phyloP scores from a whole-genome alignment of 1,140 invertebrate genomes.

The Drosophila leontia region DNA sequence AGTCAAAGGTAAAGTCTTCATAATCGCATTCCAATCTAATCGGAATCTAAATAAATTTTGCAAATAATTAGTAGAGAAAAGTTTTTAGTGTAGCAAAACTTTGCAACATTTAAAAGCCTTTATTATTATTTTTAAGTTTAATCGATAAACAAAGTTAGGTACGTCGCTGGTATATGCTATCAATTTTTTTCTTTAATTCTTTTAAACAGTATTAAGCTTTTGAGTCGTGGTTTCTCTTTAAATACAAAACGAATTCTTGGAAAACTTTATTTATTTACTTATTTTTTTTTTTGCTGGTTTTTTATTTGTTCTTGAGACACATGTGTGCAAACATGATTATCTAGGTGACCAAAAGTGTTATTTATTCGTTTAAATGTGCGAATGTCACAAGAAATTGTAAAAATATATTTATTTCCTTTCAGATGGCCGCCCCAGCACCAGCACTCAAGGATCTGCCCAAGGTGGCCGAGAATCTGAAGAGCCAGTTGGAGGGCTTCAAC shows the following conservation, averaged over 20 bases:
- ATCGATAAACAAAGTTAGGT: neutral
- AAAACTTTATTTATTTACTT: conserved; percentile 2
- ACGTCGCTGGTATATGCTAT: neutral
- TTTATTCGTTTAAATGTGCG: neutral
- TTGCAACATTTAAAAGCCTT: neutral
- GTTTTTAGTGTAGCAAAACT: neutral
- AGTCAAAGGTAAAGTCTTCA: neutral
- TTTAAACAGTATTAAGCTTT: neutral
- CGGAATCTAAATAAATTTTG: neutral
- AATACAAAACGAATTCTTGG: conserved; percentile 1
- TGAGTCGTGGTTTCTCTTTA: neutral
- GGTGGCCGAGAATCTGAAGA: conserved; percentile 94
- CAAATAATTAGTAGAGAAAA: neutral
- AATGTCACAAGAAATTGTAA: neutral
- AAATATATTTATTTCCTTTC: neutral
- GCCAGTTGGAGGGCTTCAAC: conserved; percentile 94
- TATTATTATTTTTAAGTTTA: too few species aligned
- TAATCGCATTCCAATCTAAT: neutral
- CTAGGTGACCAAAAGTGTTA: neutral
- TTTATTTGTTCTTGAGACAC: neutral
- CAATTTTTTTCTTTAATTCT: conserved; percentile 4
- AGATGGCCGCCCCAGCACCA: conserved; percentile 86
- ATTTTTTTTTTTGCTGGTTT: neutral
- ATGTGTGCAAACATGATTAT: conserved; percentile 3
- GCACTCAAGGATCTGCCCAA: conserved; percentile 95